Conservation (phyloP, 2,888 invertebrate species). For the Julus scanicus region DNA sequence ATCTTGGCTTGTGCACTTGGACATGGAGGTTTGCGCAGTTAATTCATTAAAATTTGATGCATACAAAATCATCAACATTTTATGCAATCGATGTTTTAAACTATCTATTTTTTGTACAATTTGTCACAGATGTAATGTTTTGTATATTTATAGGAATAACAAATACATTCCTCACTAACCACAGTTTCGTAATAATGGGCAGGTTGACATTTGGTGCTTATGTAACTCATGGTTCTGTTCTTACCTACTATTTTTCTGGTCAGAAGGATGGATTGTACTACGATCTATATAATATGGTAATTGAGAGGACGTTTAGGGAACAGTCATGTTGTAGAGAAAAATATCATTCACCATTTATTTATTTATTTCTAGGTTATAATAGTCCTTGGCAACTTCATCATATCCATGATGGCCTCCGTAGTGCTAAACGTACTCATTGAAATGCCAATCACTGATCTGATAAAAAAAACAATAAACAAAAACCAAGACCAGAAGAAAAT, state of each 20-base stretch:
- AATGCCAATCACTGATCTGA: neutral
- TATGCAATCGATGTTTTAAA: too few relatives aligned
- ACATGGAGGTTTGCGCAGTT: neutral
- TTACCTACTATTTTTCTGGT: neutral
- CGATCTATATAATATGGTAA: neutral
- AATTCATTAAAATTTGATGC: neutral
- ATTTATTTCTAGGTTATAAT: neutral
- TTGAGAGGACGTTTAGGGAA: neutral
- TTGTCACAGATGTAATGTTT: too few relatives aligned
- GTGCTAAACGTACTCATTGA: neutral
- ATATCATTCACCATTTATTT: too few relatives aligned
- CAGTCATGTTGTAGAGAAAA: neutral
- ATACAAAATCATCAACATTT: neutral
- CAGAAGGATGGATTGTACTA: slow-evolving; percentile 30
- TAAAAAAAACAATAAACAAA: neutral
- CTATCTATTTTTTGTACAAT: too few relatives aligned
- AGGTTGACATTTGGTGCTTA: slow-evolving; percentile 1
- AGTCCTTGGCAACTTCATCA: neutral
- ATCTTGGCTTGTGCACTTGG: slow-evolving; percentile 23
- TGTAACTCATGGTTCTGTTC: neutral
- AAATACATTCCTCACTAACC: neutral
- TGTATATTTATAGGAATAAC: neutral
- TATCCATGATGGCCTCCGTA: neutral
- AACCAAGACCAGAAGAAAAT: neutral
- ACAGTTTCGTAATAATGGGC: neutral